phyloP scores from a whole-genome alignment of 2,888 invertebrate species.

The Torymus auratus region DNA sequence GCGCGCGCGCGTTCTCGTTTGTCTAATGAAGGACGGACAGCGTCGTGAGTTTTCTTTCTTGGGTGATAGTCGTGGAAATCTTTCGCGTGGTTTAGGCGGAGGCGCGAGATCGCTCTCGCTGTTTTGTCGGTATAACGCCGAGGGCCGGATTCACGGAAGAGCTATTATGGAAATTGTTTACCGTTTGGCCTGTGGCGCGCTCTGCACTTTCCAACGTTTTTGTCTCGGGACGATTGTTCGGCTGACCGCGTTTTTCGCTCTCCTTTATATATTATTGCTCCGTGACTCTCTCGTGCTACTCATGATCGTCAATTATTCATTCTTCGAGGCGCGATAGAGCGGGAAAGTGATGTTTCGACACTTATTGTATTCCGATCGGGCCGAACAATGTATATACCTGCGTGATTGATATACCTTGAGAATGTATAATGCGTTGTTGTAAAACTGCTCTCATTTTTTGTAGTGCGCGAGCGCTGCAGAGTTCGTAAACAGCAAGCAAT shows the following conservation, averaged over 20 bases:
- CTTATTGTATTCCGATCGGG: not conserved
- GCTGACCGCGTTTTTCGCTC: not conserved
- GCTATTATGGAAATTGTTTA: constrained; percentile 13
- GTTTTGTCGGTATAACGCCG: not conserved
- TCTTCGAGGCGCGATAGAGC: not conserved
- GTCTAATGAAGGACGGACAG: constrained; percentile 8
- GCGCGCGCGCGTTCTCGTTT: constrained; percentile 17
- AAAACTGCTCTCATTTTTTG: not conserved
- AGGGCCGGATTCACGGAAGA: constrained; percentile 4
- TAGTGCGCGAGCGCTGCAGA: not conserved
- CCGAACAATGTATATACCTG: not conserved
- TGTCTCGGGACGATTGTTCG: too few relatives aligned
- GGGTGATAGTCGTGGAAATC: not conserved
- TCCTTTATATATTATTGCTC: not conserved
- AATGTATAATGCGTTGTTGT: not conserved
- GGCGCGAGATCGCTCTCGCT: not conserved
- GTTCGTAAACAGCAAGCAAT: too few relatives aligned
- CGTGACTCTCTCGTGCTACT: not conserved
- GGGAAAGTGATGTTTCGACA: constrained; percentile 6
- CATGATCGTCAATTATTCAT: constrained; percentile 27
- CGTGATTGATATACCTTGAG: constrained; percentile 4
- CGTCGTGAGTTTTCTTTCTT: not conserved
- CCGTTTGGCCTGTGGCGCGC: not conserved
- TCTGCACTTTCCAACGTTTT: not conserved
- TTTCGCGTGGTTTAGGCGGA: not conserved